Percentiles rank a stretch among this genome's conserved stretches.
Evolutionary conservation across 2,888 invertebrate species (phyloP).

Genomic region (Pinctada fucata): DNA sequence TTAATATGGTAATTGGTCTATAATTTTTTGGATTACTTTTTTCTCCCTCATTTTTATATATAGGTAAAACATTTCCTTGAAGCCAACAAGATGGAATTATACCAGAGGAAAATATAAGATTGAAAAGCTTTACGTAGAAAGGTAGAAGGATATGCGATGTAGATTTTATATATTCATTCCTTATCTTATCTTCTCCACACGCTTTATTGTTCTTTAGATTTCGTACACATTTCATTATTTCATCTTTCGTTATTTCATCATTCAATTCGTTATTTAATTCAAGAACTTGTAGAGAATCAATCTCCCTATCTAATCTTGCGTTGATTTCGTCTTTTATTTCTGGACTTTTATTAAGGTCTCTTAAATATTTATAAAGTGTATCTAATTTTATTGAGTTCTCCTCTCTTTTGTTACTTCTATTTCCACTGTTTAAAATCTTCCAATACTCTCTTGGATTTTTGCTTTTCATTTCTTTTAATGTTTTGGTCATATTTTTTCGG

Average conservation of each 20-base stretch:
- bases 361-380: background rate
- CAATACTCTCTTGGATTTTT: no score
- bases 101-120: conserved; percentile 13
- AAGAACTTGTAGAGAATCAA: background rate
- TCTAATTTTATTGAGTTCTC: background rate
- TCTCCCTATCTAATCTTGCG: no score
- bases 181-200: background rate
- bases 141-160: background rate
- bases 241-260: background rate
- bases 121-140: conserved; percentile 8
- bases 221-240: background rate
- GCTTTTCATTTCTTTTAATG: no score
- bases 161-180: conserved; percentile 1
- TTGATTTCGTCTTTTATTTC: no score
- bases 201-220: background rate
- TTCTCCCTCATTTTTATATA: conserved; percentile 14
- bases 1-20: conserved; percentile 10
- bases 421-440: no score
- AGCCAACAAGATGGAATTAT: conserved; percentile 5
- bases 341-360: background rate
- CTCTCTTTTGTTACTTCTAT: background rate
- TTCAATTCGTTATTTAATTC: no score
- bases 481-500: no score
- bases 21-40: conserved; percentile 1
- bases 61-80: conserved; percentile 4